Evolutionary conservation across 2,797 vertebrate genomes (phyloP).

Genomic region (Hozukius guyotensis): DNA sequence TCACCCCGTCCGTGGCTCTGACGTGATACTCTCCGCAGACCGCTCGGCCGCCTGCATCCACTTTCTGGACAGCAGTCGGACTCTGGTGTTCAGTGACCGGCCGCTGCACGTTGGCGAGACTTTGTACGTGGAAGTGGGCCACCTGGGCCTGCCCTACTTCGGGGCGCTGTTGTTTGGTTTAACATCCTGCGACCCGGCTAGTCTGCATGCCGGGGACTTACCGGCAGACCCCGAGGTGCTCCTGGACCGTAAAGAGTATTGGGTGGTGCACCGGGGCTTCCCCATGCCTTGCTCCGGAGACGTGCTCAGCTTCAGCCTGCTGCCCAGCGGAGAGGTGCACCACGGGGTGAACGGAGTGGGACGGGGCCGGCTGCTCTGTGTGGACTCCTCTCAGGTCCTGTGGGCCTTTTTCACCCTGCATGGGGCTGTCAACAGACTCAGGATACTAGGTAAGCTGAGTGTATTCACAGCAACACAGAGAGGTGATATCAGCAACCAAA

Average conservation of each 20-base stretch:
- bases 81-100: constrained; percentile 95
- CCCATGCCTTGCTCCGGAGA: constrained; percentile 90
- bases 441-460: constrained; percentile 88
- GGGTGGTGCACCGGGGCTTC: constrained; percentile 95
- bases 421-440: constrained; percentile 94
- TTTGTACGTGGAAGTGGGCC: constrained; percentile 93
- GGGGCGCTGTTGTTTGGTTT: constrained; percentile 93
- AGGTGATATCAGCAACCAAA: not conserved
- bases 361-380: constrained; percentile 93
- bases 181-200: constrained; percentile 95
- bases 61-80: constrained; percentile 93
- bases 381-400: constrained; percentile 95
- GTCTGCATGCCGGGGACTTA: constrained; percentile 90
- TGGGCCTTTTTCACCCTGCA: constrained; percentile 97
- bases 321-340: constrained; percentile 93
- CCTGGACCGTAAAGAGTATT: constrained; percentile 98
- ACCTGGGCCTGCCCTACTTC: constrained; percentile 91
- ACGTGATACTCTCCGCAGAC: constrained; percentile 93
- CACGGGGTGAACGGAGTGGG: constrained; percentile 91
- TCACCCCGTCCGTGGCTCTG: constrained; percentile 91
- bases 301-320: constrained; percentile 93
- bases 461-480: not conserved
- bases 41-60: constrained; percentile 92
- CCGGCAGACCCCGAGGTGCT: constrained; percentile 93
- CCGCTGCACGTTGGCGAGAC: constrained; percentile 93